Evolutionary conservation across 2,797 vertebrate species (phyloP), one percentile per base, ranked within the genome.

Genomic region (Erithacus rubecula): DNA sequence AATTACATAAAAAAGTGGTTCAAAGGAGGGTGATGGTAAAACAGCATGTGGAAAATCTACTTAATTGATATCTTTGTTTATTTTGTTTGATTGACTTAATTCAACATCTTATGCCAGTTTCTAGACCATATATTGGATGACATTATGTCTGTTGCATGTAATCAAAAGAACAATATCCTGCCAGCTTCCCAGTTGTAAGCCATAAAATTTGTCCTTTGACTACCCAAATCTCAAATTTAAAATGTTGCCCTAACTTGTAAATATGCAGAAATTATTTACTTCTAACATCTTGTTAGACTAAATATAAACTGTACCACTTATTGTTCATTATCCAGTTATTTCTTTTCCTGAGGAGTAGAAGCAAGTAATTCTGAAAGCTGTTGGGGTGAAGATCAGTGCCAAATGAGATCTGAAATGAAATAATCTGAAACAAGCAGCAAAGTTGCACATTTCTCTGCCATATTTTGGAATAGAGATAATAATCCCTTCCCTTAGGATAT

Each of bases 341-440:
- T 94, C 29, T 78, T 89, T 75, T 89, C 51, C 63, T 1, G 5
- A 69, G 69, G 63, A 85, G 39, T 19, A 90, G 69, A 75, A 94
- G 51, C 83, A 89, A 83, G 22, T 85, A 1, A 19, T 91, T 64
- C 46, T 87, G 71, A 87, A 90, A 79, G 19, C 39, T 76, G 3
- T 5, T 83, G 30, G 37, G 20, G 10, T 75, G 55, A 72, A 12
- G 23, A 75, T 41, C 23, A 15, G 30, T 82, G 71, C 47, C 87
- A 92, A 91, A 91, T 63, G 30, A 91, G 89, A 88, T 89, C n/a
- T 92, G 71, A 78, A 92, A 81, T 72, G 65, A 93, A 93, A 78
- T 76, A 11, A 6, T 81, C 76, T 11, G 12, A 69, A 93, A 59
- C 8, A 83, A 65, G 34, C 34, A 90, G 43, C 1, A 3, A 81